Evolutionary conservation across 2,113 vertebrate genomes (phyloP), one percentile per base, ranked within the genome.

Genomic region (Litocranius walleri): DNA sequence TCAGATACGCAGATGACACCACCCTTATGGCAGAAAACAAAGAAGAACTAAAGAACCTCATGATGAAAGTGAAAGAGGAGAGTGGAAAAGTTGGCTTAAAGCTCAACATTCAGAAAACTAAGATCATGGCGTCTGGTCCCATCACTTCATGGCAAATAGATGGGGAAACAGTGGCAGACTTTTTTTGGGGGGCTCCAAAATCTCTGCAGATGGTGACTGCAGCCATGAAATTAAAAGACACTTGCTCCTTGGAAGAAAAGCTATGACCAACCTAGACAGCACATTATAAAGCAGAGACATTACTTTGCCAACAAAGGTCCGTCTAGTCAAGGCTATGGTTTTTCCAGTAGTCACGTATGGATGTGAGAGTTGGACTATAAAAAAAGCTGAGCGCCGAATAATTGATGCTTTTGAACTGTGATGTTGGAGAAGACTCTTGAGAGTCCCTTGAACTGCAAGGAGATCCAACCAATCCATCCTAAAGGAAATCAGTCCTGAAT

Each of bases 351-450:
- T 21, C 17, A 36, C 21, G 17, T 36, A 36, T 36, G 33, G 8
- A 67, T 67, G 64, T 67, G 64, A 67, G 17, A 21, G 8, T 36
- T 36, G 64, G 64, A 67, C 33, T 36, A 67, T 21, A 11, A 36
- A 67, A 1, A 21, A 67, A 36, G 64, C 33, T 36, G 64, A 67
- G 17, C 33, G 19, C 8, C 0, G 8, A 67, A 67, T 0, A 36
- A 21, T 3, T 67, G 64, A 67, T 67, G 33, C 64, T 67, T 67
- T 67, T 67, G 64, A 21, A 67, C 1, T 21, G 17, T 67, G 8
- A 17, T 67, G 8, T 10, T 67, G 64, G 64, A 67, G 17, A 67
- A 67, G 33, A 67, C 64, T 67, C 64, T 36, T 67, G 33, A 67
- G 17, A 67, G 64, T 21, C 33, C 0, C 33, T 67, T 67, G 16